Base-by-base conservation (phyloP, 2,113 vertebrate species). In the Protomyctophum bolini region DNA sequence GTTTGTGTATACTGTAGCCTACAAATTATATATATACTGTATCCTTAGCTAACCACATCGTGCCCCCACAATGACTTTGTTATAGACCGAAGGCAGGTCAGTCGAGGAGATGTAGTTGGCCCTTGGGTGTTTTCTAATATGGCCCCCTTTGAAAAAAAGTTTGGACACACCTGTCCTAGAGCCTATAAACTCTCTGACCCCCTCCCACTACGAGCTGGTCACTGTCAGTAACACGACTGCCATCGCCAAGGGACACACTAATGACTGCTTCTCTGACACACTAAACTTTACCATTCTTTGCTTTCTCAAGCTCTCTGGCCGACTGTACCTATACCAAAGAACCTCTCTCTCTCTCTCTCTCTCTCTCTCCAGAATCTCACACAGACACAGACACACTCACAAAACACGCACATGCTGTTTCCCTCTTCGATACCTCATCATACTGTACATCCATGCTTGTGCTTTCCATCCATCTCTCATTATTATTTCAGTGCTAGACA, bases 191-290 rank as follows among this genome's bases (percentile, higher is more conserved):
- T 73, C 46, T 6, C 55, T 73, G 72, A 76, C 50, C 81, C 74
- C 63, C 47, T 58, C 77, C 78, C 62, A 67, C 82, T 78, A 77
- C 6, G 62, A 76, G 62, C 10, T 6, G 1, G 58, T 60, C 58
- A 76, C 54, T 68, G 62, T 82, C 77, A 70, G 45, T 15, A 15
- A 49, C 48, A 14, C 73, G 64, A 41, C 58, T 52, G 72, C 78
- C 79, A 66, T 64, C 63, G 78, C 80, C 73, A 85, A 79, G 87
- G 66, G 56, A 70, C 73, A 75, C 72, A 28, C 64, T 78, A 83
- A 76, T 72, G 75, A 72, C 77, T 67, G 21, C 21, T 21, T 80
- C 50, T 72, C 68, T 67, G n/a, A 54, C 52, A 57, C 33, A 56
- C 47, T 1, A 41, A 41, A 41, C 48, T 72, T 58, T 73, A 49